phyloP scores from a whole-genome alignment of 2,888 invertebrate genomes.

The Dasysyrphus tricinctus region DNA sequence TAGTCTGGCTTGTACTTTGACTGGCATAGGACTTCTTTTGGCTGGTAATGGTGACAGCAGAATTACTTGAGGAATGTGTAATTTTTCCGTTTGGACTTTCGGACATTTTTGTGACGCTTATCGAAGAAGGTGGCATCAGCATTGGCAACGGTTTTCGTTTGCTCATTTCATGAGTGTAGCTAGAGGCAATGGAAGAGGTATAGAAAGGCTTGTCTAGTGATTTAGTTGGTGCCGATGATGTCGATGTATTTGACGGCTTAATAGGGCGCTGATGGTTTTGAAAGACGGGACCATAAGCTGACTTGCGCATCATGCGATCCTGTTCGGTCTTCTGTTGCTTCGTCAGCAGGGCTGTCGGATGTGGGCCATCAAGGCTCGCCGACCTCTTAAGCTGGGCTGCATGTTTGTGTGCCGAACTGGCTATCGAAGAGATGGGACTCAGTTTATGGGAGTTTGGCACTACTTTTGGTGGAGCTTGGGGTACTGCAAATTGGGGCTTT shows the following conservation, averaged over 20 bases:
- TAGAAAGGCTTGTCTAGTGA: conserved; percentile 77
- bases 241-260: conserved; percentile 27
- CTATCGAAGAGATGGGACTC: conserved; percentile 80
- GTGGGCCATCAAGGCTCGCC: conserved; percentile 80
- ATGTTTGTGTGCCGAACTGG: conserved; percentile 81
- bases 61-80: conserved; percentile 48
- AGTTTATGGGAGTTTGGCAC: conserved; percentile 77
- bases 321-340: conserved; percentile 80
- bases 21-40: conserved; percentile 67
- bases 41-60: conserved; percentile 76
- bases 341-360: conserved; percentile 67
- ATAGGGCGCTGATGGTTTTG: conserved; percentile 47
- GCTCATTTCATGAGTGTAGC: conserved; percentile 77
- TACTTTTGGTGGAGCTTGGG: conserved; percentile 79
- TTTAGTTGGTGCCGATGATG: conserved; percentile 35
- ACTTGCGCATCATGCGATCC: conserved; percentile 76
- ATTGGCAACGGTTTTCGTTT: conserved; percentile 76
- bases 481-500: conserved; percentile 79
- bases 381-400: conserved; percentile 80
- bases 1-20: conserved; percentile 46
- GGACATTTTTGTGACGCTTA: conserved; percentile 77
- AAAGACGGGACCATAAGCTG: conserved; percentile 71
- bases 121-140: conserved; percentile 79
- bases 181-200: conserved; percentile 77
- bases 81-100: conserved; percentile 39